Evolutionary conservation across 2,888 invertebrate genomes (phyloP), one percentile per base, ranked within the genome.

Genomic region (Exocentrus adspersus): DNA sequence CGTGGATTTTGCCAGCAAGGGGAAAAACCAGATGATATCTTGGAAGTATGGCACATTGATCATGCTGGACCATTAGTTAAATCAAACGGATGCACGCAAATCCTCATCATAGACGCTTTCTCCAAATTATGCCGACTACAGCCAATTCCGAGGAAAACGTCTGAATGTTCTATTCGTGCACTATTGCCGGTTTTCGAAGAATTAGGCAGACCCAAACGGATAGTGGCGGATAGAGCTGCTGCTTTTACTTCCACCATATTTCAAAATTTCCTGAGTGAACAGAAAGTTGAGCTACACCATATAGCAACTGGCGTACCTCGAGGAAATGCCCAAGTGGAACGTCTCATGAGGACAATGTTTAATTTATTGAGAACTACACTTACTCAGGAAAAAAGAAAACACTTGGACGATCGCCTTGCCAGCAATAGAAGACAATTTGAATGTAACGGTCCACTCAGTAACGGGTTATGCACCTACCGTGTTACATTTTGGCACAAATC

Each of bases 21-120:
- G 9, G 56, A 70, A 30, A 68, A 71, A 53, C 54, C 73, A 14
- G 42, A 57, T 17, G 62, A 64, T 37, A 62, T 60, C 16, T 37
- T 72, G 28, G 59, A 72, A 4, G 57, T 60, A 10, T 73, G 68
- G 68, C 70, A 73, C 46, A 71, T 72, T 37, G 73, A 70, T 50
- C 68, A 72, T 56, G 72, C 71, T 16, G 71, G 72, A 7, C 66
- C 72, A 17, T 50, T 72, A 28, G 68, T 70, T 12, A 61, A 64
- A 7, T 69, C 68, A 10, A 46, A 64, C 28, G 63, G 64, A 16
- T 63, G 63, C 14, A 69, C 65, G 3, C 67, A 71, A 60, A 71
- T 71, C 21, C 45, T 70, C 1, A 61, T 63, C 17, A 68, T 73
- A 17, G 67, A 68, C 19, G 69, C 68, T 4, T 73, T 71, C 60